Percentiles rank a stretch among this genome's conserved stretches.
Conservation (phyloP, 2,113 vertebrate species). For the Herpetotheres cachinnans region DNA sequence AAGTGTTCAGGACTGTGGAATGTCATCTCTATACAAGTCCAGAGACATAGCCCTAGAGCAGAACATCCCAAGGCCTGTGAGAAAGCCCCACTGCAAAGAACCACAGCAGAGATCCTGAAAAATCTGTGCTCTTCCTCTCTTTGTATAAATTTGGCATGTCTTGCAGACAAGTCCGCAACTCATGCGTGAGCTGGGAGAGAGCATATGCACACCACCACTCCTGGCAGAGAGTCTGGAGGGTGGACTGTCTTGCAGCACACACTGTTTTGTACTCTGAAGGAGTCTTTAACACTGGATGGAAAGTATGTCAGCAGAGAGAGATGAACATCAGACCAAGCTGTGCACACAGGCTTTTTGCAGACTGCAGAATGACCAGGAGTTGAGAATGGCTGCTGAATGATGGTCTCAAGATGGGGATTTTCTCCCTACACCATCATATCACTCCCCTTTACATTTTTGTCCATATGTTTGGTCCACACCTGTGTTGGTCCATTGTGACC, state of each 20-base stretch:
- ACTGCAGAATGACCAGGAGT: neutral
- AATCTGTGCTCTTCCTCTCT: neutral
- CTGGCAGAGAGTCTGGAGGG: neutral
- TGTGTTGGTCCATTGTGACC: neutral
- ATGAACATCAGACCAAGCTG: neutral
- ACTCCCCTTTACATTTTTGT: neutral
- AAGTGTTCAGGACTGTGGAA: neutral
- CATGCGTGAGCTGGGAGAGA: neutral
- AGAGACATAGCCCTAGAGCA: neutral
- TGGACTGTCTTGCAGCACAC: neutral
- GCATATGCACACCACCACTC: accelerated
- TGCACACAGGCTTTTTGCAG: neutral
- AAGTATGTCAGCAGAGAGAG: neutral
- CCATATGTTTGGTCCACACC: neutral
- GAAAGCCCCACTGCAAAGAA: neutral
- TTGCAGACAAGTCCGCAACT: neutral
- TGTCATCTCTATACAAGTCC: neutral
- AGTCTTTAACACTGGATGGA: neutral
- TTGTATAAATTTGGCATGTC: neutral
- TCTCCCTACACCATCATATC: neutral
- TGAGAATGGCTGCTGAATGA: neutral
- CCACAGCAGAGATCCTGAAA: neutral
- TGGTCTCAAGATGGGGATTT: neutral
- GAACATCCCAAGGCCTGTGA: neutral
- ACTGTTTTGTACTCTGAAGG: neutral